A percentile compares a stretch with the other conserved stretches of the same genome.
Conservation (phyloP, 2,797 vertebrate genomes). For the Antrozous pallidus region DNA sequence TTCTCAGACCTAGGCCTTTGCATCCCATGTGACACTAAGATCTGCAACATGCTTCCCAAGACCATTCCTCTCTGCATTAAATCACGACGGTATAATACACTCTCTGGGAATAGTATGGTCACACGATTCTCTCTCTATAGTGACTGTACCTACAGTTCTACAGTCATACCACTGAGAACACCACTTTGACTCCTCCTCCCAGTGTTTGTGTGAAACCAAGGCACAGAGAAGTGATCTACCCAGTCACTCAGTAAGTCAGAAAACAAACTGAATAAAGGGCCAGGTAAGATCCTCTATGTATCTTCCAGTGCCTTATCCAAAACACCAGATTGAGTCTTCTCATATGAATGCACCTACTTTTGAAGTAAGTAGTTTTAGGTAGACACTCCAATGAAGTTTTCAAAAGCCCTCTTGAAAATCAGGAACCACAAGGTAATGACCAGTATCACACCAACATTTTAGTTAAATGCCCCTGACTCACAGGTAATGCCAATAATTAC, state of each 20-base stretch:
- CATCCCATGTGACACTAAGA: not conserved
- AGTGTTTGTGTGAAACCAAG: slow-evolving; percentile 33
- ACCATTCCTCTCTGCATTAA: not conserved
- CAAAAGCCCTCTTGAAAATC: slow-evolving; percentile 24
- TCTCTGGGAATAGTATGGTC: not conserved
- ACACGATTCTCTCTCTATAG: not conserved
- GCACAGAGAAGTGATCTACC: slow-evolving; percentile 34
- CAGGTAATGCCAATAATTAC: slow-evolving; percentile 35
- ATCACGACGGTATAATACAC: not conserved
- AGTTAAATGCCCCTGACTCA: slow-evolving; percentile 57
- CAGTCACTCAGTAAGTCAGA: not conserved
- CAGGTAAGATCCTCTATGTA: not conserved
- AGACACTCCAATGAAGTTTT: not conserved
- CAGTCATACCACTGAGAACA: not conserved
- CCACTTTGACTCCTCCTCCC: not conserved
- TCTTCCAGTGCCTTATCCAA: not conserved
- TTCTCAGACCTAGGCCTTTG: not conserved
- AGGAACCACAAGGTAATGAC: slow-evolving; percentile 46
- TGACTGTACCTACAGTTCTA: not conserved
- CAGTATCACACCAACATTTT: slow-evolving; percentile 44
- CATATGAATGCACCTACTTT: not conserved
- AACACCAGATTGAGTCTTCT: not conserved
- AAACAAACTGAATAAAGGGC: not conserved
- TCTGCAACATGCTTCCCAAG: not conserved
- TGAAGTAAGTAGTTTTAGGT: not conserved